Percentiles rank a stretch among this genome's conserved stretches.
phyloP scores from a whole-genome alignment of 2,797 vertebrate genomes.

The Macrochelys suwanniensis region DNA sequence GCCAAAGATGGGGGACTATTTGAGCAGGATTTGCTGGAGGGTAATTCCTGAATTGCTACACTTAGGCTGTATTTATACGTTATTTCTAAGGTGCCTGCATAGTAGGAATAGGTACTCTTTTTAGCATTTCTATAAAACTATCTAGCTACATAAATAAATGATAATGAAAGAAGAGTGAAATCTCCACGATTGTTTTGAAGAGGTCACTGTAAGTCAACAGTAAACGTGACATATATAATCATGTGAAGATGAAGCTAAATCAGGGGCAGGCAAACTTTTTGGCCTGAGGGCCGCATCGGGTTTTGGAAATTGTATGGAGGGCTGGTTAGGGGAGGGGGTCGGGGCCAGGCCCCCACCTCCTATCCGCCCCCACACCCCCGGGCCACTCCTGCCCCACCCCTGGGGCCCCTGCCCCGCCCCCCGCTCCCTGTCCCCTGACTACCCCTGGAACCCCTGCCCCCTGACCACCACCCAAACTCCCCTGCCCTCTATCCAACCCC shows the following conservation, averaged over 20 bases:
- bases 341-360: no score
- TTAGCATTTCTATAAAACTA: not conserved
- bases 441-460: no score
- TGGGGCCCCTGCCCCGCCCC: no score
- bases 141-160: not conserved
- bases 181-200: not conserved
- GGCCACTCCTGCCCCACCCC: no score
- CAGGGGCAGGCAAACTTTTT: no score
- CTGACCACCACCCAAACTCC: no score
- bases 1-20: not conserved
- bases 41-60: not conserved
- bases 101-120: not conserved
- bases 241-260: not conserved
- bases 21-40: not conserved
- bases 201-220: not conserved
- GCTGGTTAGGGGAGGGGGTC: no score
- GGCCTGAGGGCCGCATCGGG: no score
- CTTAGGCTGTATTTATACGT: not conserved
- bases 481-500: no score
- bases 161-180: not conserved
- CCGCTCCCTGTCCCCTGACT: no score
- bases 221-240: not conserved
- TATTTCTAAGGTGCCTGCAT: not conserved
- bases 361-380: no score
- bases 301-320: no score